These are phyloP conservation scores for Himalopsyche anomala DNA, from an alignment of 2,888 invertebrate genomes.

Conservation along the genomic window DNA sequence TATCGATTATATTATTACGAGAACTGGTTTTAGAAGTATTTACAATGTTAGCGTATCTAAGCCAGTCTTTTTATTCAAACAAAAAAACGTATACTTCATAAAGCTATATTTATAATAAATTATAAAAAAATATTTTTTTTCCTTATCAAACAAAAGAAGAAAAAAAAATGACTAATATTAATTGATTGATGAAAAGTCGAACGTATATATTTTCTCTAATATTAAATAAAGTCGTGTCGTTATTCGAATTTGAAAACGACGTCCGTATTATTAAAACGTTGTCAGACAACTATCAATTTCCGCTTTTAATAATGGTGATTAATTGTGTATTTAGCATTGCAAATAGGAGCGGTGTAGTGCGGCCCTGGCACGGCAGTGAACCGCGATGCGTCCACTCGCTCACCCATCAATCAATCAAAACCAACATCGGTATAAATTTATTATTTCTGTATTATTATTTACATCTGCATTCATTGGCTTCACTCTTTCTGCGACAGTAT, in stretches of 20 bases:
- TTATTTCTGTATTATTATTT: conserved; percentile 54
- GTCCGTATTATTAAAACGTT: conserved; percentile 13
- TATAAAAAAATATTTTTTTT: too few relatives aligned
- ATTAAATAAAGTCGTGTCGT: conserved; percentile 6
- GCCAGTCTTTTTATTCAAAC: too few relatives aligned
- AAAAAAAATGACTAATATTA: too few relatives aligned
- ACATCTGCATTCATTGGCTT: conserved; percentile 61
- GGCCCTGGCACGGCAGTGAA: conserved; percentile 34
- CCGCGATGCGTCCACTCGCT: conserved; percentile 55
- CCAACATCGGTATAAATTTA: conserved; percentile 64
- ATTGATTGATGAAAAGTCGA: too few relatives aligned
- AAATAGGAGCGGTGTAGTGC: conserved; percentile 31
- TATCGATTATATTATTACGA: too few relatives aligned
- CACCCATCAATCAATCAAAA: conserved; percentile 66
- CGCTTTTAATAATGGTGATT: conserved; percentile 2
- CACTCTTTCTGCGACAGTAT: not conserved
- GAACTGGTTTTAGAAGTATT: too few relatives aligned
- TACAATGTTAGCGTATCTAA: too few relatives aligned
- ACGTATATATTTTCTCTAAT: not conserved
- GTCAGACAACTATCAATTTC: conserved; percentile 30
- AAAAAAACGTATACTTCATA: too few relatives aligned
- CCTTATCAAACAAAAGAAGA: too few relatives aligned
- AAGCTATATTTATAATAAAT: too few relatives aligned
- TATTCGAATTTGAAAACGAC: conserved; percentile 10
- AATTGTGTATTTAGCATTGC: conserved; percentile 36